These are phyloP conservation scores for Crotophaga sulcirostris DNA, from an alignment of 2,113 vertebrate genomes.

Conservation along the genomic window DNA sequence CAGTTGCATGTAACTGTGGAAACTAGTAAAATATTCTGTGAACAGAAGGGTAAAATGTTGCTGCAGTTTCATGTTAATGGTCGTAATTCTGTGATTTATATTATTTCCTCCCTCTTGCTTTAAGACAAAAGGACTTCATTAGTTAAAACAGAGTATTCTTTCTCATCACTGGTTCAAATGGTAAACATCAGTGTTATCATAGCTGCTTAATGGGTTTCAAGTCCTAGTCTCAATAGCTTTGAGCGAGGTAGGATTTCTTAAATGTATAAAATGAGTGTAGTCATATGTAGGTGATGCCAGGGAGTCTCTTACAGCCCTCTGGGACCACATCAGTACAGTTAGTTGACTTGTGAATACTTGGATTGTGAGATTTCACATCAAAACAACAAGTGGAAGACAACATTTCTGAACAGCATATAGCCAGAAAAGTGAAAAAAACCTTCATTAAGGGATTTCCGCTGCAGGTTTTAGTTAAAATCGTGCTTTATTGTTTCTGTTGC, in stretches of 20 bases:
- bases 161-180: neutral
- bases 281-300: neutral
- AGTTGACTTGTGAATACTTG: neutral
- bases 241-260: neutral
- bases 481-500: neutral
- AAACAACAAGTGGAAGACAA: neutral
- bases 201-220: neutral
- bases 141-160: neutral
- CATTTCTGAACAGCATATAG: neutral
- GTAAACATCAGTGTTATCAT: rapidly evolving
- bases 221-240: neutral
- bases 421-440: neutral
- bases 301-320: neutral
- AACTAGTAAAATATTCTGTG: neutral
- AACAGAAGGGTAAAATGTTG: neutral
- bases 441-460: neutral
- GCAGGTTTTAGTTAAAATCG: neutral
- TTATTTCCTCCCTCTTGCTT: neutral
- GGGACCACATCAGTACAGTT: neutral
- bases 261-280: neutral
- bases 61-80: neutral
- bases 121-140: neutral
- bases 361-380: neutral
- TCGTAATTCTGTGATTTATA: neutral
- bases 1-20: neutral